Percentiles rank a stretch among this genome's conserved stretches.
These are phyloP conservation scores for Phymanthus crucifer DNA, from an alignment of 92 coral and sea anemone species.

Conservation along the genomic window DNA sequence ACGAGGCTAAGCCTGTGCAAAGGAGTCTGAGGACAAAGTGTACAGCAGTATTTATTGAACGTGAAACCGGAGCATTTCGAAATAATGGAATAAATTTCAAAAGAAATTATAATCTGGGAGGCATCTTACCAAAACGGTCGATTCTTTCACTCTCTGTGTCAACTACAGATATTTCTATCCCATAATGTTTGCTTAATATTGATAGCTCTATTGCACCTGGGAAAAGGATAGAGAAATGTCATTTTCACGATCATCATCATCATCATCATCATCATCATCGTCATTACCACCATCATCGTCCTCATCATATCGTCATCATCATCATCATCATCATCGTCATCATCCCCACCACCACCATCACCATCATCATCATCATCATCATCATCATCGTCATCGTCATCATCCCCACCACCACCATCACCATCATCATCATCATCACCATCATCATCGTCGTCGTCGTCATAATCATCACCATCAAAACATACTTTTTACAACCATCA, in stretches of 20 bases:
- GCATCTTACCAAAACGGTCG: conserved; percentile 74
- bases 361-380: not conserved
- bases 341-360: not conserved
- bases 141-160: conserved; percentile 83
- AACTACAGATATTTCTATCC: conserved; percentile 87
- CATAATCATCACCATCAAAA: not conserved
- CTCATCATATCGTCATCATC: not conserved
- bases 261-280: not conserved
- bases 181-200: conserved; percentile 81
- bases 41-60: too few relatives aligned
- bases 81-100: too few relatives aligned
- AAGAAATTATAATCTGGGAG: too few relatives aligned
- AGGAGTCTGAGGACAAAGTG: too few relatives aligned
- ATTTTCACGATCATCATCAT: not conserved
- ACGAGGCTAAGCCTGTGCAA: too few relatives aligned
- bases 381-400: not conserved
- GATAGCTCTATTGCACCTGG: conserved; percentile 95
- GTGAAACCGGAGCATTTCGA: too few relatives aligned
- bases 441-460: not conserved
- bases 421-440: not conserved
- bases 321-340: not conserved
- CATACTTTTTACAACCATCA: too few relatives aligned
- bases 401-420: not conserved
- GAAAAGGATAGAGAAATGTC: not conserved
- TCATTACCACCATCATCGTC: not conserved